phyloP scores from a whole-genome alignment of 2,113 vertebrate genomes.

The Ochotona princeps region DNA sequence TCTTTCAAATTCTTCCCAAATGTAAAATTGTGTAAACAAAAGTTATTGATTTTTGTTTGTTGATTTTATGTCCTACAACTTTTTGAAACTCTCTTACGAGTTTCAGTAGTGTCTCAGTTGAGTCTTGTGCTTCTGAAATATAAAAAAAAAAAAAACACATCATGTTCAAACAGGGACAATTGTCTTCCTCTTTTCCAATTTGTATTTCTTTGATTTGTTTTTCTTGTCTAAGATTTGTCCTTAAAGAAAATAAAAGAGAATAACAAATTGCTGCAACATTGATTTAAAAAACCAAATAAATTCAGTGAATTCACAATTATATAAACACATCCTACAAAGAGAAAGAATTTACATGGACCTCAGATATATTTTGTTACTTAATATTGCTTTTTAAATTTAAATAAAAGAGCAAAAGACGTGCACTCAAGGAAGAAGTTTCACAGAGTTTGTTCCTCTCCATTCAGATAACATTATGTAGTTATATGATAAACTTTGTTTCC shows the following conservation, averaged over 20 bases:
- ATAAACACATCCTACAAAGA: not conserved
- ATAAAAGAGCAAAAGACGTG: not conserved
- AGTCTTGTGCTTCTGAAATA: too few relatives aligned
- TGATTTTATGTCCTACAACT: too few relatives aligned
- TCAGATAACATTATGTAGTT: not conserved
- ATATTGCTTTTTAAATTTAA: conserved; percentile 11
- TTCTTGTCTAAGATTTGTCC: not conserved
- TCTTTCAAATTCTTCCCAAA: too few relatives aligned
- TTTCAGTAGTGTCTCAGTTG: too few relatives aligned
- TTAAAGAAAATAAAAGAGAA: not conserved
- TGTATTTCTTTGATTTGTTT: too few relatives aligned
- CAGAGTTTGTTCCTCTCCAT: not conserved
- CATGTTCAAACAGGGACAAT: too few relatives aligned
- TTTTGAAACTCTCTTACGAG: too few relatives aligned
- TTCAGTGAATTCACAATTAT: not conserved
- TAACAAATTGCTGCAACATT: not conserved
- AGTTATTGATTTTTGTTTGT: too few relatives aligned
- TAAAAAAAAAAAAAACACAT: too few relatives aligned
- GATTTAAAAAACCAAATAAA: not conserved
- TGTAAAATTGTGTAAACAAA: too few relatives aligned
- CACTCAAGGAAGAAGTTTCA: not conserved
- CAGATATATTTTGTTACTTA: not conserved
- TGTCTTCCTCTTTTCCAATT: too few relatives aligned
- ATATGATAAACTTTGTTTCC: conserved; percentile 10
- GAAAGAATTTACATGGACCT: not conserved